Base-by-base conservation (phyloP, 2,888 invertebrate genomes). In the Tridacna crocea region DNA sequence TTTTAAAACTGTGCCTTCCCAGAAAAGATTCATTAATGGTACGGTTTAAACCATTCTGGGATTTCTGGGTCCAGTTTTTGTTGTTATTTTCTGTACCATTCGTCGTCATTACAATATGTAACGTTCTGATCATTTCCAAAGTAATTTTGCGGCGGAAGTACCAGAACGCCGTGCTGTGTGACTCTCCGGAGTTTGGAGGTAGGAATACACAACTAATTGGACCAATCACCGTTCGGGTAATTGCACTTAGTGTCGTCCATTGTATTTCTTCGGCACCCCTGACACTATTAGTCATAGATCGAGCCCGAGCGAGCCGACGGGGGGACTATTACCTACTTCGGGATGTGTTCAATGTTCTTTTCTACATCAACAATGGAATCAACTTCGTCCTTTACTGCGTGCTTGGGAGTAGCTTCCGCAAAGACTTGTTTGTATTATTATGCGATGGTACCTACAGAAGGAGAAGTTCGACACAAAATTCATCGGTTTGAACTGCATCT, bases 301-400 rank as follows among this genome's bases (percentile, higher is more conserved):
- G 74, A 26, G 79, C 68, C 13, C 19, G 58, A 10, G 75, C 61
- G 3, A 73, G 70, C 12, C 51, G 51, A 48, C 68, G 48, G 36
- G 47, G 24, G 3, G 27, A 65, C 27, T 75, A 75, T 66, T 27
- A 46, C 15, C 48, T 75, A 19, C 24, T 74, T 4, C 73, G 81
- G 24, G 77, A 76, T 36, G 65, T 61, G 8, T 79, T 77, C 27
- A 77, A 79, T 68, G 70, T 79, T 47, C 68, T 79, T 15, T 82
- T 84, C 79, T 84, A 84, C 70, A 24, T 82, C 6, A 84, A 84
- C 75, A 84, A 77, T 65, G 79, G 82, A 6, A 75, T 79, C 24
- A 84, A 84, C 60, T 84, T 84, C 47, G 66, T 82, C 8, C 24
- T 81, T 24, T 84, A 84, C 47, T 79, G 81, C 75, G 55, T 82